Evolutionary conservation across 2,888 invertebrate species (phyloP), one percentile per base, ranked within the genome.

Genomic region (Horisme vitalbata): DNA sequence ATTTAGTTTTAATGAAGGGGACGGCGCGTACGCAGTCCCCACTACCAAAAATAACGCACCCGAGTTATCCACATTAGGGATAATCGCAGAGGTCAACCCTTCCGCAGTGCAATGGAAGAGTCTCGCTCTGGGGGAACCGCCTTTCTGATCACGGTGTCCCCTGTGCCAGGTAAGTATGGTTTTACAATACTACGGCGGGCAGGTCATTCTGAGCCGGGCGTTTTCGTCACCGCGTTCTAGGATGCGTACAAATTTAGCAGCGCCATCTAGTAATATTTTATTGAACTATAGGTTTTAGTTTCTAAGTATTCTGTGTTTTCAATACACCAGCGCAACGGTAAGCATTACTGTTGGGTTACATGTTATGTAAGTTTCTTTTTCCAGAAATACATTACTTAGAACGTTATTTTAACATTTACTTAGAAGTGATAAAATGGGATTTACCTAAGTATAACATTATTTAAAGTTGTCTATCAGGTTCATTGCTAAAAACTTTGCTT

Each of bases 191-290:
- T 10, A 27, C 27, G 2, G 27, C 11, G 11, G 11, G 6, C 11
- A 27, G 6, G 27, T 27, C 28, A 10, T 28, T 28, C 28, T 3
- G 5, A 9, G 28, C 28, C 13, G 28, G 2, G 28, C 13, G 28
- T 28, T 28, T 28, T 28, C 28, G 28, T 28, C 28, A 28, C 13
- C 28, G 28, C 28, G 28, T 13, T 28, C 8, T 14, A 28, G 14
- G 13, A 28, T 28, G 13, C 7, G n/a, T n/a, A 5, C 5, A 11
- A n/a, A 6, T 26, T 26, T 26, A 26, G 11, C 11, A 26, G 26
- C 26, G 26, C 4, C 26, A 26, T 26, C 26, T 26, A 26, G 26
- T 26, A 6, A 2, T 26, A 6, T 3, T 9, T 5, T 11, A 2
- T 6, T 10, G 23, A 23, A 23, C 23, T 26, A 26, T 5, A 18